These are phyloP conservation scores for Pandemis cinnamomeana DNA, from an alignment of 2,888 invertebrate species.

Conservation along the genomic window DNA sequence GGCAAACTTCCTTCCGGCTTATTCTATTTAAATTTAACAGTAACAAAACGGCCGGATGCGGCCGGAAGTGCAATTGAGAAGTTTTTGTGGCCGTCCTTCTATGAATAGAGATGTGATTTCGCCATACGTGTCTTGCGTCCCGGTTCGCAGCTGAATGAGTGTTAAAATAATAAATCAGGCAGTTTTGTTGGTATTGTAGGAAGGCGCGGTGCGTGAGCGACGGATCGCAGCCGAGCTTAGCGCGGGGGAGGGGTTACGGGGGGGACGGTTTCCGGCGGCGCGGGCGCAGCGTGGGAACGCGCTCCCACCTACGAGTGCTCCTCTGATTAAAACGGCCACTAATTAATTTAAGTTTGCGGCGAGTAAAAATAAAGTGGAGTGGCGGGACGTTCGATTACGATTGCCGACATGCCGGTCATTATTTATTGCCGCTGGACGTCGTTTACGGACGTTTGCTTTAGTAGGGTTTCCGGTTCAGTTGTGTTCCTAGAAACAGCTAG, in stretches of 20 bases:
- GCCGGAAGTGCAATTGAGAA: slow-evolving; percentile 69
- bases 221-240: slow-evolving; percentile 75
- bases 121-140: slow-evolving; percentile 73
- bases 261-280: slow-evolving; percentile 75
- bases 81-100: slow-evolving; percentile 60
- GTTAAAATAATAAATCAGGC: slow-evolving; percentile 53
- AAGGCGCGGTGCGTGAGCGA: slow-evolving; percentile 75
- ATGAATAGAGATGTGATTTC: slow-evolving; percentile 62
- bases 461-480: neutral
- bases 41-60: slow-evolving; percentile 15
- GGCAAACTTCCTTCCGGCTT: slow-evolving; percentile 33
- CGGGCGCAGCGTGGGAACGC: slow-evolving; percentile 81
- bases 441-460: slow-evolving; percentile 1
- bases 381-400: slow-evolving; percentile 52
- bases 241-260: slow-evolving; percentile 59
- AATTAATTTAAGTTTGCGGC: slow-evolving; percentile 78
- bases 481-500: neutral
- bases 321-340: slow-evolving; percentile 78
- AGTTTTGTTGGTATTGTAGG: slow-evolving; percentile 62
- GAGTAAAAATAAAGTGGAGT: slow-evolving; percentile 63
- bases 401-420: neutral
- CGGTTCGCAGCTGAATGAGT: slow-evolving; percentile 71
- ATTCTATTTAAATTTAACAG: slow-evolving; percentile 23
- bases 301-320: slow-evolving; percentile 75
- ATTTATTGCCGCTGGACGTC: slow-evolving; percentile 6